These are phyloP conservation scores for Lucinisca nassula DNA, from an alignment of 2,888 invertebrate species.

Conservation along the genomic window DNA sequence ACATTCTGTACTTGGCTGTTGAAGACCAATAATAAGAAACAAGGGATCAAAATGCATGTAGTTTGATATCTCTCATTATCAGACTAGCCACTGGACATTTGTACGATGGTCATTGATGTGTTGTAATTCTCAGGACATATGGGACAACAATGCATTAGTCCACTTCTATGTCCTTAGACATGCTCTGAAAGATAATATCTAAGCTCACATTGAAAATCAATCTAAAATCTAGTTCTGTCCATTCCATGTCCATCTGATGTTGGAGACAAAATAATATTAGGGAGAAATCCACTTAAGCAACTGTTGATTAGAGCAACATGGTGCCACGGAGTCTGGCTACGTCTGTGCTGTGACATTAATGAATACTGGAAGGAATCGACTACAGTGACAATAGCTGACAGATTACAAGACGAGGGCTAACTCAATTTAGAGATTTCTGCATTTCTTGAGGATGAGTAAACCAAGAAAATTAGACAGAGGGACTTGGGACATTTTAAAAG, in stretches of 20 bases:
- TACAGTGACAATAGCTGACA: not conserved
- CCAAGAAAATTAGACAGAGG: not conserved
- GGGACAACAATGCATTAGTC: not conserved
- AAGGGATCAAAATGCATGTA: no score
- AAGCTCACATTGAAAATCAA: not conserved
- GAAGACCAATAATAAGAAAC: no score
- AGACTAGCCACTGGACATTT: no score
- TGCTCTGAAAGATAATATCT: not conserved
- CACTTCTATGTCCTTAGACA: not conserved
- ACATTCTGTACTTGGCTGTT: no score
- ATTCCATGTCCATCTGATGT: not conserved
- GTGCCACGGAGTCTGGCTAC: not conserved
- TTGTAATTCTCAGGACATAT: not conserved
- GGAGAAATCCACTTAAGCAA: not conserved
- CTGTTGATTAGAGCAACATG: not conserved
- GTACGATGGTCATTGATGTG: no score
- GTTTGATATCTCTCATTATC: no score
- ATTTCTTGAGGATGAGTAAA: not conserved
- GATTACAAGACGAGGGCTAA: not conserved
- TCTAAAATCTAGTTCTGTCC: not conserved
- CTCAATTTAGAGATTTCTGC: not conserved
- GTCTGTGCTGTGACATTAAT: not conserved
- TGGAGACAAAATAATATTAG: not conserved
- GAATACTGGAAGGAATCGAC: not conserved
- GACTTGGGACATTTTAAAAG: not conserved